Percentiles rank a stretch among this genome's conserved stretches.
Conservation (phyloP, 2,888 invertebrate genomes). For the Scaptomyza caliginosa region DNA sequence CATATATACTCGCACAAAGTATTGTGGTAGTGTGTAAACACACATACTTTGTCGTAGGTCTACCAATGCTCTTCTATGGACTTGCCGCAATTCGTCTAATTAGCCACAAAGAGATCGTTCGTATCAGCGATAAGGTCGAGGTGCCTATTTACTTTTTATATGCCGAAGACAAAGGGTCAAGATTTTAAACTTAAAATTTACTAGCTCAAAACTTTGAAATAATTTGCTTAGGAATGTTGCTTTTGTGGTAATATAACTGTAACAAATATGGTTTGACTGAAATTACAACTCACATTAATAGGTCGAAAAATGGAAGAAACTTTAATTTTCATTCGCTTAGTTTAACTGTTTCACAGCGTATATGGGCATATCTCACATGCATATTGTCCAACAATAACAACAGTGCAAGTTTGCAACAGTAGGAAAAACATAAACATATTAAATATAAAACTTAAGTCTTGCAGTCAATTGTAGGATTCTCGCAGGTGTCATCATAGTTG, state of each 20-base stretch:
- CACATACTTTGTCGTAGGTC: slow-evolving; percentile 86
- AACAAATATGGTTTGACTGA: background rate
- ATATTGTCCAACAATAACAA: slow-evolving; percentile 32
- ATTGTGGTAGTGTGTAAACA: background rate
- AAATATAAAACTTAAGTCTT: slow-evolving; percentile 46
- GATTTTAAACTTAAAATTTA: slow-evolving; percentile 48
- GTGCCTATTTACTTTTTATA: slow-evolving; percentile 94
- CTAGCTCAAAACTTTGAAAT: slow-evolving; percentile 14
- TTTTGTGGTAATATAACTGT: too few species aligned
- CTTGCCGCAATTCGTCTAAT: slow-evolving; percentile 93
- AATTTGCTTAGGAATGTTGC: background rate
- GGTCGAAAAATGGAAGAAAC: background rate
- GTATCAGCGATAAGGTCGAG: slow-evolving; percentile 73
- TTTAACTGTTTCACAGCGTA: background rate
- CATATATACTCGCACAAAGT: background rate
- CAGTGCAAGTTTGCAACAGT: slow-evolving; percentile 18
- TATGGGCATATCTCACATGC: background rate
- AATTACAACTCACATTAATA: background rate
- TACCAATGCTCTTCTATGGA: slow-evolving; percentile 96
- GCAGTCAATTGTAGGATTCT: slow-evolving; percentile 76
- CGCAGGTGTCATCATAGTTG: slow-evolving; percentile 89
- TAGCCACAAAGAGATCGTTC: slow-evolving; percentile 90
- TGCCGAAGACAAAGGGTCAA: slow-evolving; percentile 93
- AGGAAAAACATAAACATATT: slow-evolving; percentile 4
- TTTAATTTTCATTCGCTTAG: background rate